These are phyloP conservation scores for Hypomecis atomaria DNA, from an alignment of 2,888 invertebrate genomes.

Conservation along the genomic window DNA sequence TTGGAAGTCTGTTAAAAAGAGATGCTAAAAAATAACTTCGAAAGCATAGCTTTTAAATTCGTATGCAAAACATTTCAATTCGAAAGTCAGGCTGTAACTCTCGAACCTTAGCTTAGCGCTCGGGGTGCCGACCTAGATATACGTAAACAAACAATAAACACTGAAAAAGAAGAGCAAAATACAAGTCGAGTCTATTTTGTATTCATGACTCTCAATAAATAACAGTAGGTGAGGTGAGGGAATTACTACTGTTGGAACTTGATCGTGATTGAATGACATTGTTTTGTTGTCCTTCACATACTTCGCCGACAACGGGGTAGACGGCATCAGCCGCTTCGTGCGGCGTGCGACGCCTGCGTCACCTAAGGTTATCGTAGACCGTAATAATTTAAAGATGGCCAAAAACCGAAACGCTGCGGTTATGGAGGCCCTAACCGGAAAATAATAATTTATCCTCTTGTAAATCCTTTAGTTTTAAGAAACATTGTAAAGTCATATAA, in stretches of 20 bases:
- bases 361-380: too few relatives aligned
- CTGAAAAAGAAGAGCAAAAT: slow-evolving; percentile 56
- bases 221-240: slow-evolving; percentile 50
- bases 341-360: too few relatives aligned
- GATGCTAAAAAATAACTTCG: background rate
- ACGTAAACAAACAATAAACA: slow-evolving; percentile 69
- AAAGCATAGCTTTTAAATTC: background rate
- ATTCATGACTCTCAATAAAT: slow-evolving; percentile 81
- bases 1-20: too few relatives aligned
- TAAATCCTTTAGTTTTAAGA: too few relatives aligned
- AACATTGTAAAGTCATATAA: too few relatives aligned
- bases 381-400: too few relatives aligned
- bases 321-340: too few relatives aligned
- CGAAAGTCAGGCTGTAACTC: slow-evolving; percentile 9
- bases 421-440: too few relatives aligned
- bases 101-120: background rate
- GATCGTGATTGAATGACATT: background rate
- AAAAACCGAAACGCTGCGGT: too few relatives aligned
- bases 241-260: slow-evolving; percentile 50
- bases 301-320: background rate
- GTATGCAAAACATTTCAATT: slow-evolving; percentile 7
- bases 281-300: background rate
- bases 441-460: too few relatives aligned
- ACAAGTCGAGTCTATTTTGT: slow-evolving; percentile 72
- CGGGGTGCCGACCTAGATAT: slow-evolving; percentile 45